Conservation (phyloP, 1,140 invertebrate species). For the Papilio aristodemus region DNA sequence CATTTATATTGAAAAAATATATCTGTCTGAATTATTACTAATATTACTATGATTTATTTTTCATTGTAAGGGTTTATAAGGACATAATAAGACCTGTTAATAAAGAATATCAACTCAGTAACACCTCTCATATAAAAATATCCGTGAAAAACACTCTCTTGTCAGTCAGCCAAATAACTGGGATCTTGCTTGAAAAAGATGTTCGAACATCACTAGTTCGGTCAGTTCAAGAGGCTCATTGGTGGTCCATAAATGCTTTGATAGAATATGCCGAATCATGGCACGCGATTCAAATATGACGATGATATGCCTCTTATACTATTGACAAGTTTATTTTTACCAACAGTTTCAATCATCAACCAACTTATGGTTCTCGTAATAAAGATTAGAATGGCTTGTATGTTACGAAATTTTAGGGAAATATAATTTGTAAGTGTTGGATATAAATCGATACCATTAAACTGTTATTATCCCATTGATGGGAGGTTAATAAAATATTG, state of each 20-base stretch:
- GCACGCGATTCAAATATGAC: conserved; percentile 76
- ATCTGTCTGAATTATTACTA: no score
- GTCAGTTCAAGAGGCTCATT: conserved; percentile 55
- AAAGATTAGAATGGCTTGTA: conserved; percentile 39
- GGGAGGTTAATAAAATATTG: conserved; percentile 75
- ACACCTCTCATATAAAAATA: no score
- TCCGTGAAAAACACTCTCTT: no score
- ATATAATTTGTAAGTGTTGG: conserved; percentile 35
- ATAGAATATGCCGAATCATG: conserved; percentile 75
- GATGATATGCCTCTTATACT: conserved; percentile 71
- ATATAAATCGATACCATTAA: conserved; percentile 76
- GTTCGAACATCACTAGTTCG: conserved; percentile 42
- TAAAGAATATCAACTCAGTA: no score
- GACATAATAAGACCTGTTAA: no score
- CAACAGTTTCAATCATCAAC: conserved; percentile 15
- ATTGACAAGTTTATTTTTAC: conserved; percentile 42
- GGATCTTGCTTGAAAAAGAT: background rate
- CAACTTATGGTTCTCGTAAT: conserved; percentile 36
- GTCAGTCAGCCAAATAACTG: no score
- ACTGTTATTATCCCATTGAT: conserved; percentile 74
- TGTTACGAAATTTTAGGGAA: conserved; percentile 9
- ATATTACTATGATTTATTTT: no score
- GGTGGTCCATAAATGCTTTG: conserved; percentile 72
- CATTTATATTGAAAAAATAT: no score
- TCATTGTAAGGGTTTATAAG: no score